A percentile compares a stretch with the other conserved stretches of the same genome.
Conservation (phyloP, 2,888 invertebrate genomes). For the Dusona sp. region DNA sequence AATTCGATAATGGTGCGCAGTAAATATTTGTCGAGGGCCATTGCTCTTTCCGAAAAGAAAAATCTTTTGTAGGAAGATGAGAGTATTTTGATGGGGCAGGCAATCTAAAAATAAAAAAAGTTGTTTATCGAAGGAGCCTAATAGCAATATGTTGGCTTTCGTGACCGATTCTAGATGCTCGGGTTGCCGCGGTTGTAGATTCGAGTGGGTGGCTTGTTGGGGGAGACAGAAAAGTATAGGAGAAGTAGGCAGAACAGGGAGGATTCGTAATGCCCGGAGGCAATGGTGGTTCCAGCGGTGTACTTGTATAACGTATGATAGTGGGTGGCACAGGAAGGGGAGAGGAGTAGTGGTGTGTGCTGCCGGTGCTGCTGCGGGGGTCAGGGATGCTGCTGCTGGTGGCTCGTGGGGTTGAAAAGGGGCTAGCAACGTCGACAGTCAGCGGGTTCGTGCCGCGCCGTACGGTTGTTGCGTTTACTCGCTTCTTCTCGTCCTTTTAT, state of each 20-base stretch:
- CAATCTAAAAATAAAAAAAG: constrained; percentile 8
- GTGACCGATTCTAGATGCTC: constrained; percentile 48
- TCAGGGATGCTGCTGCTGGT: constrained; percentile 71
- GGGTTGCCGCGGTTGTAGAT: constrained; percentile 38
- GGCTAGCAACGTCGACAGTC: constrained; percentile 81
- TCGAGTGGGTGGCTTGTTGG: constrained; percentile 46
- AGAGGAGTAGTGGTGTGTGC: constrained; percentile 61
- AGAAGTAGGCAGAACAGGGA: constrained; percentile 53
- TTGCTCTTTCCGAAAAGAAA: background rate
- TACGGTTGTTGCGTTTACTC: constrained; percentile 76
- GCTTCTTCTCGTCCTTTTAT: background rate
- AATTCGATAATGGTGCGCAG: background rate
- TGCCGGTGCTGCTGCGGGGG: constrained; percentile 68
- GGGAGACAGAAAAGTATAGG: background rate
- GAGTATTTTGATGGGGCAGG: background rate
- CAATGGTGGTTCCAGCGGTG: constrained; percentile 63
- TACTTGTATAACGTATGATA: constrained; percentile 62
- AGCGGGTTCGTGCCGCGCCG: constrained; percentile 81
- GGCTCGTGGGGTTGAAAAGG: constrained; percentile 79
- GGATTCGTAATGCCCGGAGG: constrained; percentile 70
- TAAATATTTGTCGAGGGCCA: constrained; percentile 1
- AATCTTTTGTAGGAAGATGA: background rate
- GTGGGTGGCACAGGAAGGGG: constrained; percentile 63
- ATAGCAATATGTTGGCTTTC: constrained; percentile 34
- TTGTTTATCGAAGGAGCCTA: background rate